A percentile compares a stretch with the other conserved stretches of the same genome.
Conservation (phyloP, 2,888 invertebrate genomes). For the Litoditis marina region DNA sequence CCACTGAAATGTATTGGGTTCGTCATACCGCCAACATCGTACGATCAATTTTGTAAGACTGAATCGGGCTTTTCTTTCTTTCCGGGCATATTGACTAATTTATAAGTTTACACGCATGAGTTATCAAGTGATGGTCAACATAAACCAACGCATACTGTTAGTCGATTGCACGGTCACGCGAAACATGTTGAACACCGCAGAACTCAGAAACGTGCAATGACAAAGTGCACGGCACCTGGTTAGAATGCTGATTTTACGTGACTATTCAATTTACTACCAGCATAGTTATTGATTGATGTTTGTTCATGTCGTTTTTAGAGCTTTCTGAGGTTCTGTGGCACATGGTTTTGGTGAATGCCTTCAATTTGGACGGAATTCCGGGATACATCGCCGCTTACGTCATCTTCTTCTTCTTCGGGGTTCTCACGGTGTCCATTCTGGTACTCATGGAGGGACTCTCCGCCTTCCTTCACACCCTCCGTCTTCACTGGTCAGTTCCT, state of each 20-base stretch:
- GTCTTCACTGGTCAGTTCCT: constrained; percentile 61
- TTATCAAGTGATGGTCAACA: not conserved
- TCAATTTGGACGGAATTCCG: constrained; percentile 22
- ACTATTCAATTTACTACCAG: too few species aligned
- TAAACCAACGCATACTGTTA: not conserved
- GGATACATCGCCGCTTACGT: constrained; percentile 36
- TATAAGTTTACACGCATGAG: too few species aligned
- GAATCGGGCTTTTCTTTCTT: too few species aligned
- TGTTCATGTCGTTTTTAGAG: constrained; percentile 37
- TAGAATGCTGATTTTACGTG: too few species aligned
- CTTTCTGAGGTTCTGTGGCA: constrained; percentile 60
- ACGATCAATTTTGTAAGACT: too few species aligned
- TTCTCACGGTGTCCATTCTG: constrained; percentile 85
- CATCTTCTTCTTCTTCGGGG: constrained; percentile 85
- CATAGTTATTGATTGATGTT: not conserved
- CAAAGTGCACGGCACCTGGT: too few species aligned
- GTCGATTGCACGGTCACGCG: not conserved
- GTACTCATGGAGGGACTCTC: constrained; percentile 98
- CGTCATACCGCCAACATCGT: too few species aligned
- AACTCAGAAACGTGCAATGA: too few species aligned
- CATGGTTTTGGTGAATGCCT: constrained; percentile 56
- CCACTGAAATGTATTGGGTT: too few species aligned
- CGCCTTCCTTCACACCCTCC: constrained; percentile 77
- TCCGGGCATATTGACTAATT: too few species aligned
- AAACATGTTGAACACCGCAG: too few species aligned